Conservation (phyloP, 2,113 vertebrate species). For the Callionymus lyra region DNA sequence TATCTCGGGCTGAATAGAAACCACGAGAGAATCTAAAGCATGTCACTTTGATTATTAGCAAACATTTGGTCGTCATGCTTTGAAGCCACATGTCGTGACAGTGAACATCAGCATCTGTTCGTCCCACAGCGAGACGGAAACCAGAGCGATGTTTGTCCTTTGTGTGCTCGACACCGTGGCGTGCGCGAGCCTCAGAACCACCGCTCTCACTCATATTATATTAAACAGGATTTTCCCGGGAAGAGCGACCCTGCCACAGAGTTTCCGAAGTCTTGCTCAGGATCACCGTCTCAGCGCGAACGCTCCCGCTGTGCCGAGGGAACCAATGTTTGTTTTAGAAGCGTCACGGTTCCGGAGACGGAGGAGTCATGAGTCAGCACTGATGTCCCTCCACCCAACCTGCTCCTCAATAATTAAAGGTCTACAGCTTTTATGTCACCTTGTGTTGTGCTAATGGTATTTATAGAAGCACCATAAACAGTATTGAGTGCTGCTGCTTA, state of each 20-base stretch:
- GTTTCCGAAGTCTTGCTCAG: constrained; percentile 61
- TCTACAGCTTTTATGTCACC: constrained; percentile 43
- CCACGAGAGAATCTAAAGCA: too few species aligned
- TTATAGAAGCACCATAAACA: constrained; percentile 24
- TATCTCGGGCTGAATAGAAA: too few species aligned
- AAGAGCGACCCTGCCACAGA: constrained; percentile 55
- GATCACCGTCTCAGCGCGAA: constrained; percentile 63
- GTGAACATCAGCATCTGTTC: constrained; percentile 35
- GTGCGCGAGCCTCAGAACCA: constrained; percentile 24
- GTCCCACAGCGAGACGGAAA: constrained; percentile 46
- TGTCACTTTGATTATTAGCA: too few species aligned
- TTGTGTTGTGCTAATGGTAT: constrained; percentile 32
- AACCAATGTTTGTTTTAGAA: constrained; percentile 66
- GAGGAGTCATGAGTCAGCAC: constrained; percentile 60
- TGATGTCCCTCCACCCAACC: constrained; percentile 40
- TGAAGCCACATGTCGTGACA: constrained; percentile 42
- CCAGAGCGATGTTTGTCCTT: constrained; percentile 38
- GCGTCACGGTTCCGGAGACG: constrained; percentile 41
- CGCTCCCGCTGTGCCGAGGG: constrained; percentile 20
- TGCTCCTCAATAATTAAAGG: constrained; percentile 57
- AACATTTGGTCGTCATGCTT: not conserved
- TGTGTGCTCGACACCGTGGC: constrained; percentile 18
- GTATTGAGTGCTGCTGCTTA: too few species aligned
- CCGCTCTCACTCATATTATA: constrained; percentile 47
- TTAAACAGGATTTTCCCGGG: constrained; percentile 71